Percentiles rank a stretch among this genome's conserved stretches.
Conservation (phyloP, 1,140 invertebrate genomes). For the Dryas iulia region DNA sequence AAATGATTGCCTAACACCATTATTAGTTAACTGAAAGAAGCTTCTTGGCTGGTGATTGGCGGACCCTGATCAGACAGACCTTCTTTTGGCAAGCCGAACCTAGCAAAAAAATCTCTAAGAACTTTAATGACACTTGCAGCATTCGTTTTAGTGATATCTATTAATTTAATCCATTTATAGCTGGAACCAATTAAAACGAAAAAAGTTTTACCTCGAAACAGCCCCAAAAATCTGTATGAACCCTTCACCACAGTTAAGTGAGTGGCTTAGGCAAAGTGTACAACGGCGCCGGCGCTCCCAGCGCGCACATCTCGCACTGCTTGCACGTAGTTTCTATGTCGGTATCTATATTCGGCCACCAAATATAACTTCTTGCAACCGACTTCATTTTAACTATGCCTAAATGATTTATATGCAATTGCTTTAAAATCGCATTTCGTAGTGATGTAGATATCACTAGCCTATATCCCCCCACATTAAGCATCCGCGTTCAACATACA, state of each 20-base stretch:
- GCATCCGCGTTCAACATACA: too few species aligned
- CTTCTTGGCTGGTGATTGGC: constrained; percentile 42
- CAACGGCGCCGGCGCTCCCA: too few species aligned
- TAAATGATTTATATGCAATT: too few species aligned
- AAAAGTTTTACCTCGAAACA: constrained; percentile 22
- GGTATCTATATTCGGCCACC: too few species aligned
- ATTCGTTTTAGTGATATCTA: constrained; percentile 28
- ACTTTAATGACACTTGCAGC: constrained; percentile 25
- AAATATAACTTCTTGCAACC: too few species aligned
- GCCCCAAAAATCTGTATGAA: constrained; percentile 32
- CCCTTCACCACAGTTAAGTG: constrained; percentile 11
- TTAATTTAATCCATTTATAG: constrained; percentile 31
- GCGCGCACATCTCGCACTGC: too few species aligned
- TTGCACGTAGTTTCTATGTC: too few species aligned
- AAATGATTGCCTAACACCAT: constrained; percentile 15
- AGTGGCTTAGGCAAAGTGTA: constrained; percentile 9
- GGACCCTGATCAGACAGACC: constrained; percentile 50
- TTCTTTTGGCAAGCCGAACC: constrained; percentile 48
- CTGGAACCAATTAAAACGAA: constrained; percentile 26
- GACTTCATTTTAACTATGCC: too few species aligned
- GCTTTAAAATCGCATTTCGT: constrained; percentile 11
- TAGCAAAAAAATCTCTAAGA: constrained; percentile 30
- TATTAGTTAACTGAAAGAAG: constrained; percentile 42
- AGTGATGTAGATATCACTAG: constrained; percentile 22
- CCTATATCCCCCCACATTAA: constrained; percentile 40